These are phyloP conservation scores for Dione vanillae DNA, from an alignment of 2,888 invertebrate genomes.

Conservation along the genomic window DNA sequence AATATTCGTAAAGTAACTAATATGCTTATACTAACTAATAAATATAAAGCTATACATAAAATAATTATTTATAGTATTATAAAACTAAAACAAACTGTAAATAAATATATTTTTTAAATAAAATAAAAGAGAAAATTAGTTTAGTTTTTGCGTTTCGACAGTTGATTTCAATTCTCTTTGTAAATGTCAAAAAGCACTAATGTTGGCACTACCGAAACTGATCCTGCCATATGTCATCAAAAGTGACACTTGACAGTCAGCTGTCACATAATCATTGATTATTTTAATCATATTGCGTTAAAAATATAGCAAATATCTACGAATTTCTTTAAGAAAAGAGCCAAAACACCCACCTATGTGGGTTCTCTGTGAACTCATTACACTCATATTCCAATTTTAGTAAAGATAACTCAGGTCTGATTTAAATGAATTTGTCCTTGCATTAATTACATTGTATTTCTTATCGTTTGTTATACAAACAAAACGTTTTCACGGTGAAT, in stretches of 20 bases:
- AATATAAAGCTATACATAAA: too few species aligned
- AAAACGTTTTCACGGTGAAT: constrained; percentile 60
- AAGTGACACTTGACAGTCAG: constrained; percentile 30
- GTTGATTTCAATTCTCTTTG: too few species aligned
- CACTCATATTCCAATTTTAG: background rate
- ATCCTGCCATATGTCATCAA: constrained; percentile 2
- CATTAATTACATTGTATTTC: constrained; percentile 52
- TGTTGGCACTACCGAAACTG: background rate
- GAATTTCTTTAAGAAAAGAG: constrained; percentile 42
- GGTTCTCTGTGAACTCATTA: constrained; percentile 34
- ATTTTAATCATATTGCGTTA: constrained; percentile 46
- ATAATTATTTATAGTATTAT: too few species aligned
- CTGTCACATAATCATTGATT: constrained; percentile 46
- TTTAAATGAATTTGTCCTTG: constrained; percentile 61
- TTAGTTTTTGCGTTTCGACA: too few species aligned
- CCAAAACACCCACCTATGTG: constrained; percentile 39
- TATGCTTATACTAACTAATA: too few species aligned
- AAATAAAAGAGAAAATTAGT: too few species aligned
- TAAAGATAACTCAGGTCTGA: constrained; percentile 52
- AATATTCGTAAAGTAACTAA: too few species aligned
- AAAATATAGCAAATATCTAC: constrained; percentile 37
- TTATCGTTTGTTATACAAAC: constrained; percentile 71
- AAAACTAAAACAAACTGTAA: too few species aligned
- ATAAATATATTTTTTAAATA: too few species aligned
- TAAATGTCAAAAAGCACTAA: background rate